Conservation (phyloP, 2,113 vertebrate genomes). For the human region DNA sequence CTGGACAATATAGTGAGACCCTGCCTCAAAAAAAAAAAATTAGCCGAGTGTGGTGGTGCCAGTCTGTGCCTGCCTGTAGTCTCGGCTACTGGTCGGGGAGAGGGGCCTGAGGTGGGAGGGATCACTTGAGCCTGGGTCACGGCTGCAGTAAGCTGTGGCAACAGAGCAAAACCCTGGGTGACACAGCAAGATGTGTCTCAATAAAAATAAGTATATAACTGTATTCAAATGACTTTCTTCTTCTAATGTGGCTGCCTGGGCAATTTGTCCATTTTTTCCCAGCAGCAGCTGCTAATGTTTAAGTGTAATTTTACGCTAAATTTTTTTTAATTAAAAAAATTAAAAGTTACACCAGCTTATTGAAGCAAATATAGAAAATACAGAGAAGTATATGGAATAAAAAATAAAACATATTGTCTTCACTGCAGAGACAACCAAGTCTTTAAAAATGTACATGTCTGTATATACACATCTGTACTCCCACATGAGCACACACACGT, state of each 20-base stretch:
- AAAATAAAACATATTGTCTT: background rate
- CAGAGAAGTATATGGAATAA: background rate
- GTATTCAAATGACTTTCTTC: background rate
- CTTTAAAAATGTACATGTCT: background rate
- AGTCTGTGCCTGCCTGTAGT: too few relatives aligned
- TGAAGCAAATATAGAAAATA: conserved; percentile 37
- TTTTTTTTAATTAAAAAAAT: background rate
- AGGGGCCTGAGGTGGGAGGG: too few relatives aligned
- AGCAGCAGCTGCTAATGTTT: conserved; percentile 39
- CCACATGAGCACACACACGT: accelerated
- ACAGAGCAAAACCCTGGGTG: too few relatives aligned
- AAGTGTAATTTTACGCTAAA: conserved; percentile 10
- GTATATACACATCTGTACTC: background rate
- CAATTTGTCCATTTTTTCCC: background rate
- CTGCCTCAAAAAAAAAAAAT: too few relatives aligned
- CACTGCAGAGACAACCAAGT: background rate
- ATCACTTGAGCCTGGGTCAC: too few relatives aligned
- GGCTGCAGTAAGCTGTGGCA: too few relatives aligned
- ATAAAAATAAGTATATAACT: background rate
- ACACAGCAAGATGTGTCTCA: too few relatives aligned
- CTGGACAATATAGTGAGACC: too few relatives aligned
- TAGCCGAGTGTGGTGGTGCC: too few relatives aligned
- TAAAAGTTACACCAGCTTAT: conserved; percentile 29
- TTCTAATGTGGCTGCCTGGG: background rate
- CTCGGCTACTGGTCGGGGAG: too few relatives aligned